phyloP scores from a whole-genome alignment of 2,888 invertebrate species.

The Tetranychus truncatus region DNA sequence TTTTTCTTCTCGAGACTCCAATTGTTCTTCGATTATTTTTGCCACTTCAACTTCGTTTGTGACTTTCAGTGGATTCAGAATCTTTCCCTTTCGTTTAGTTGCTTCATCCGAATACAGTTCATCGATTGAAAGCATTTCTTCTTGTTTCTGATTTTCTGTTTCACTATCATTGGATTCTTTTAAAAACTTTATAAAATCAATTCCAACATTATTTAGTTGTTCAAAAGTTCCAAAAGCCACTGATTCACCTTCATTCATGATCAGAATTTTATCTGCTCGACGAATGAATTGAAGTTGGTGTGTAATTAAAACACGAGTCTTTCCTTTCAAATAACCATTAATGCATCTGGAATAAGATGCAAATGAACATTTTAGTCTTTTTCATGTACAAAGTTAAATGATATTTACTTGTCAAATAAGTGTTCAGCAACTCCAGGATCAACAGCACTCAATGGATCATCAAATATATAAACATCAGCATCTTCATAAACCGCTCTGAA shows the following conservation, averaged over 20 bases:
- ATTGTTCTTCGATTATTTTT: not conserved
- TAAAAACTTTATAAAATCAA: not conserved
- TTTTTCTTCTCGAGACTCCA: conserved; percentile 17
- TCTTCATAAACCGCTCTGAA: conserved; percentile 9
- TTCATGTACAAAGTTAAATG: too few species aligned
- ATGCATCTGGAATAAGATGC: not conserved
- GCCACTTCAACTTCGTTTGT: not conserved
- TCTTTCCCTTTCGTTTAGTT: not conserved
- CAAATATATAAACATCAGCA: conserved; percentile 9
- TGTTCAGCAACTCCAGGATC: conserved; percentile 11
- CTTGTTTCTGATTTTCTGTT: not conserved
- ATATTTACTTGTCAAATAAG: not conserved
- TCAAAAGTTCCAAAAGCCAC: conserved; percentile 51
- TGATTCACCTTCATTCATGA: conserved; percentile 47
- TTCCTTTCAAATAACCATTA: not conserved
- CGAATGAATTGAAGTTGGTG: conserved; percentile 9
- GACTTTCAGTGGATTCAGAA: not conserved
- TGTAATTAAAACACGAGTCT: conserved; percentile 5
- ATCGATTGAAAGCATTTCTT: not conserved
- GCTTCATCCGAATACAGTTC: not conserved
- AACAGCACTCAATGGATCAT: conserved; percentile 13
- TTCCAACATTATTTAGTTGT: not conserved
- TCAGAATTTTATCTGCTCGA: conserved; percentile 1
- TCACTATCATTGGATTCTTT: not conserved
- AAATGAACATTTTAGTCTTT: too few species aligned